Base-by-base conservation (phyloP, 2,888 invertebrate species). In the Gymnosoma rotundatum region DNA sequence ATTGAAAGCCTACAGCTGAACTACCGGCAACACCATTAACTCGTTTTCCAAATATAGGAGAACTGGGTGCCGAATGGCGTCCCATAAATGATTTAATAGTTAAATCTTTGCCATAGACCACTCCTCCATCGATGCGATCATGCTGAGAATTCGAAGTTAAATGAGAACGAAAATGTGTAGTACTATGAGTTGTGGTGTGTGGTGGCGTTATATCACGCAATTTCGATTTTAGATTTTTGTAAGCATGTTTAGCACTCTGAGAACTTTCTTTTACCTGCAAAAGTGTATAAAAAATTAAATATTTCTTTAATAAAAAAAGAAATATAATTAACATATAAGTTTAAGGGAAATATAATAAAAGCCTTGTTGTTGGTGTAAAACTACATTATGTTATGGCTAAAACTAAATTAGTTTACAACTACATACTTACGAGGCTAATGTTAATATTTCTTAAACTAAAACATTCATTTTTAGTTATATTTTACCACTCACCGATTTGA, bases 401-500 rank as follows among this genome's bases (percentile, higher is more conserved):
- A 45, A 83, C 21, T 74, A 70, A 10, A 60, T 79, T 76, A 67
- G 38, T 50, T 70, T 20, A 0, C 42, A 58, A 25, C 63, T 73
- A 73, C 32, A 81, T 82, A 72, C 66, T 79, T 78, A 80, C 32
- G 20, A 25, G 32, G 25, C 63, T 80, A 78, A 52, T 50, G 63
- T 78, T 83, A 72, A 64, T 54, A 60, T 50, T 20, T 50, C 38
- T 76, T 58, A 58, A 10, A 61, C 18, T 60, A 52, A 58, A 67
- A 73, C 66, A 52, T 73, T 78, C 45, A n/a, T 9, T 78, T 78
- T 67, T 52, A 61, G 50, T 61, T 36, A 38, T 38, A 18, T 72
- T 58, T 67, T 82, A 88, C 90, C 91, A 96, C 96, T 97, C 95
- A 98, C 98, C 94, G 97, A 95, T 94, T 97, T 97, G 83, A 98